Evolutionary conservation across 2,113 vertebrate species (phyloP), one percentile per base, ranked within the genome.

Genomic region (Ctenodactylus gundi): DNA sequence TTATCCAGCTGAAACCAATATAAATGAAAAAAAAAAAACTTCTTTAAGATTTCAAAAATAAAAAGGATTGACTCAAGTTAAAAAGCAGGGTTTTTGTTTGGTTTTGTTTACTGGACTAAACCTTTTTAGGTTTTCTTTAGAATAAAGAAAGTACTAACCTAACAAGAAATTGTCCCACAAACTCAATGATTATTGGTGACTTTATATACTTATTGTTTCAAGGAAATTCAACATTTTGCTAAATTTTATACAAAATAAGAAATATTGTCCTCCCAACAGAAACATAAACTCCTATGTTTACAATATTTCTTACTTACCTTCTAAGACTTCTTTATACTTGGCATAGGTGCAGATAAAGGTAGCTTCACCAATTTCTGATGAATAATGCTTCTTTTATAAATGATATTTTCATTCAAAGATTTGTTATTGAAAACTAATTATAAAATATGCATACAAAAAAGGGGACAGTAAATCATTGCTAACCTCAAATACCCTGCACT

Each of bases 1-100:
- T 96, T 95, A 94, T 91, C 84, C 82, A 92, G 76, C 94, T 97
- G 21, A 95, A 97, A 95, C 89, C 96, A 78, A 77, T 92, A 92
- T 94, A 86, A 93, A 95, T 96, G 92, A 93, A 77, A 87, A 86
- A 86, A 82, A 93, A 77, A 87, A 86, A 86, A 82, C 92, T 18
- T 44, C 34, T 64, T 93, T 51, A 90, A 93, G 60, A 81, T 65
- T 96, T 95, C 62, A 93, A 95, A 92, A 96, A 77, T 78, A 82
- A 96, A 97, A 95, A 76, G 84, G 94, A 23, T 60, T 58, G 46
- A 83, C 84, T 88, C 44, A 97, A 92, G 82, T 94, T 94, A 95
- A 97, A 97, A 92, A 85, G n/a, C n/a, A n/a, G n/a, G n/a, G n/a
- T n/a, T n/a, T n/a, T n/a, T n/a, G n/a, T n/a, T n/a, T 23, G 85